These are phyloP conservation scores for Limnothrissa miodon DNA, from an alignment of 2,113 vertebrate genomes.

Conservation along the genomic window DNA sequence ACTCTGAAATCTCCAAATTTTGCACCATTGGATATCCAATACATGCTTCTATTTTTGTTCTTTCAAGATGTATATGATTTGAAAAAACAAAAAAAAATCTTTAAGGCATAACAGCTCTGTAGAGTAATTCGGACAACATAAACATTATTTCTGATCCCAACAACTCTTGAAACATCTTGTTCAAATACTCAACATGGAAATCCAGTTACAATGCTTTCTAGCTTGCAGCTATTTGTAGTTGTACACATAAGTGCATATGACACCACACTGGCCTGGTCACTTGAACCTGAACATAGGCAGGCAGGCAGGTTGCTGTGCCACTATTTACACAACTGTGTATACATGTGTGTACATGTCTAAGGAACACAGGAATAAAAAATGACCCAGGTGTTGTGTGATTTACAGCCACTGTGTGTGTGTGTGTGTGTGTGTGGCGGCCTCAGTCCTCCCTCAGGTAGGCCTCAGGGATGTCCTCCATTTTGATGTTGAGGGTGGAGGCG, in stretches of 20 bases:
- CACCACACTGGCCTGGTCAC: not conserved
- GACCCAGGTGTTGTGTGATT: no score
- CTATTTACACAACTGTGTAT: not conserved
- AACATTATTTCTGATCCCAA: not conserved
- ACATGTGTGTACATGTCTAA: not conserved
- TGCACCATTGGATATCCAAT: not conserved
- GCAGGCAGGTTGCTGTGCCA: not conserved
- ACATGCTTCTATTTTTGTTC: not conserved
- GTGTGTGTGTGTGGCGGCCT: not conserved
- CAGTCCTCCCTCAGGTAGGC: conserved; percentile 76
- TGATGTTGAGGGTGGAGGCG: conserved; percentile 43
- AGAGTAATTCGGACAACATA: not conserved
- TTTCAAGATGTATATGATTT: not conserved
- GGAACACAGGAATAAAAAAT: not conserved
- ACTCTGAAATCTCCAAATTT: not conserved
- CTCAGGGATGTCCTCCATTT: conserved; percentile 65
- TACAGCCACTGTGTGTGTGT: no score
- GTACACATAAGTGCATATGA: not conserved
- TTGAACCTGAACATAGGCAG: not conserved
- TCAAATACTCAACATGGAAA: not conserved
- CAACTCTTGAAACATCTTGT: not conserved
- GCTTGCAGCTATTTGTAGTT: not conserved
- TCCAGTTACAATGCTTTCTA: not conserved
- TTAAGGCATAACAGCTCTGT: not conserved
- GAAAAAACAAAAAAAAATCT: not conserved